These are phyloP conservation scores for Petrolisthes manimaculis DNA, from an alignment of 2,888 invertebrate genomes.

Conservation along the genomic window DNA sequence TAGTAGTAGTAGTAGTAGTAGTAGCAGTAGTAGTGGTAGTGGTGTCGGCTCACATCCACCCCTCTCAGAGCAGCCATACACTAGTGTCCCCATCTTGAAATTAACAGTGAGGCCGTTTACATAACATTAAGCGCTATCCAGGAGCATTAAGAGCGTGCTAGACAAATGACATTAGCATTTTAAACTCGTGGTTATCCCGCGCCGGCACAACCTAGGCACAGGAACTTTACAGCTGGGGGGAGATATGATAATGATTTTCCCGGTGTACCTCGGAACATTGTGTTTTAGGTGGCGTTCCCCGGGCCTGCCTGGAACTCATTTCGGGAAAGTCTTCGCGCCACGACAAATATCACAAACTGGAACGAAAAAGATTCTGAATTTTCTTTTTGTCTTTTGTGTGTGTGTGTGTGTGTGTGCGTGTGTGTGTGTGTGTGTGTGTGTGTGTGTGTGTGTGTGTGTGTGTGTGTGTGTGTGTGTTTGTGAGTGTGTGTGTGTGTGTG, in stretches of 20 bases:
- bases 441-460: background rate
- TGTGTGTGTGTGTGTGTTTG: background rate
- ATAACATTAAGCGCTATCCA: constrained; percentile 64
- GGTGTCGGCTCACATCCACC: constrained; percentile 44
- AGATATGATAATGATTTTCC: constrained; percentile 61
- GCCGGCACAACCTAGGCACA: constrained; percentile 59
- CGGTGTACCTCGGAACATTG: constrained; percentile 53
- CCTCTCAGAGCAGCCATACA: constrained; percentile 61
- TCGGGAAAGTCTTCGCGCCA: constrained; percentile 34
- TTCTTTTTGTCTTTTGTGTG: background rate
- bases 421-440: background rate
- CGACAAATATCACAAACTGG: constrained; percentile 33
- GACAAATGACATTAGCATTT: constrained; percentile 66
- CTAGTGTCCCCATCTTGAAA: constrained; percentile 63
- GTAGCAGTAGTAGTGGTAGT: background rate
- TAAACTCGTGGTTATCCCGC: constrained; percentile 63
- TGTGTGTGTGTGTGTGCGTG: background rate
- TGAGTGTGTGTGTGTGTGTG: background rate
- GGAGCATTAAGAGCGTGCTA: constrained; percentile 64
- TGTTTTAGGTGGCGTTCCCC: constrained; percentile 55
- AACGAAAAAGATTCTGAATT: background rate
- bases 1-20: background rate
- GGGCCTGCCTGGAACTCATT: constrained; percentile 47
- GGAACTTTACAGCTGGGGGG: constrained; percentile 56
- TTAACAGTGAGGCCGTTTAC: constrained; percentile 65